A percentile compares a stretch with the other conserved stretches of the same genome.
Evolutionary conservation across 1,140 invertebrate genomes (phyloP).

Genomic region (Mylabris phalerata): DNA sequence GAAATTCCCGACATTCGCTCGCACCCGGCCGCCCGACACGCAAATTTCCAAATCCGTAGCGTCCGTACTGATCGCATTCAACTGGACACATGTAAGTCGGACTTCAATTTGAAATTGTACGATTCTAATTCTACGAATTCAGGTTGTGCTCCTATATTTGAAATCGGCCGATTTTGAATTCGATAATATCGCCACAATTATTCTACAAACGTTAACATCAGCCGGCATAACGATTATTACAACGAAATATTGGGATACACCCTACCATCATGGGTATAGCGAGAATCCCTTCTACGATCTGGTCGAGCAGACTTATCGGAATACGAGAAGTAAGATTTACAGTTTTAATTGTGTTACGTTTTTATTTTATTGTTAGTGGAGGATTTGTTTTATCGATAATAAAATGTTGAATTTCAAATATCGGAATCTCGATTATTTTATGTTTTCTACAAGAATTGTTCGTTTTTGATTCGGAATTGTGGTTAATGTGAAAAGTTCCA

Average conservation of each 20-base stretch:
- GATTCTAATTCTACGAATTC: background rate
- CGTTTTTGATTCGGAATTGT: too few species aligned
- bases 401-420: too few species aligned
- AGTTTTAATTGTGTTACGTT: background rate
- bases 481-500: conserved; percentile 13
- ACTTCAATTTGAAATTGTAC: background rate
- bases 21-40: conserved; percentile 86
- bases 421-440: too few species aligned
- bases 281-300: conserved; percentile 76
- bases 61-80: conserved; percentile 68
- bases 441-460: too few species aligned
- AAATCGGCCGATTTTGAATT: conserved; percentile 62
- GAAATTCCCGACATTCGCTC: conserved; percentile 85
- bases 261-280: conserved; percentile 69
- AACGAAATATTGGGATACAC: conserved; percentile 62
- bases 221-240: conserved; percentile 63
- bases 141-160: conserved; percentile 70
- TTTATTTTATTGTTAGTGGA: background rate
- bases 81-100: conserved; percentile 70
- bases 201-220: conserved; percentile 56
- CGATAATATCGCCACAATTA: conserved; percentile 63
- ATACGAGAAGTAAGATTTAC: conserved; percentile 67
- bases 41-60: conserved; percentile 87
- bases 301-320: conserved; percentile 65
- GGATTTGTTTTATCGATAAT: background rate